Conservation (phyloP, 2,888 invertebrate genomes). For the Germaria angustata region DNA sequence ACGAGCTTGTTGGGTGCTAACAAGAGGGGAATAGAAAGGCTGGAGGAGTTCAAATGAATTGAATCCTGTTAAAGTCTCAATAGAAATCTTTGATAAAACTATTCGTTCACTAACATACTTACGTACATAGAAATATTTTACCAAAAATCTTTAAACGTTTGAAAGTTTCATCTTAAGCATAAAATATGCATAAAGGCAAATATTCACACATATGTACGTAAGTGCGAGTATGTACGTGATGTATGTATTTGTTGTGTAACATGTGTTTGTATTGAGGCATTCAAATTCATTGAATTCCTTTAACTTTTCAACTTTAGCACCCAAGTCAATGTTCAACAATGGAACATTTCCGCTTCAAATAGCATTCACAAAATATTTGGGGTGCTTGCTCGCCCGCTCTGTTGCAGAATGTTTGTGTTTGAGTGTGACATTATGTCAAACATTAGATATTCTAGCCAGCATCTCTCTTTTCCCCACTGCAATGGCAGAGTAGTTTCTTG, state of each 20-base stretch:
- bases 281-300: constrained; percentile 65
- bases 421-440: constrained; percentile 45
- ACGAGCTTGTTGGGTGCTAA: neutral
- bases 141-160: constrained; percentile 2
- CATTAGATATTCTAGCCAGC: constrained; percentile 32
- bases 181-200: neutral
- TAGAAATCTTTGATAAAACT: neutral
- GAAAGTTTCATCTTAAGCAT: neutral
- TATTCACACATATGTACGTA: neutral
- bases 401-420: constrained; percentile 12
- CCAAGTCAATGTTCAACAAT: constrained; percentile 43
- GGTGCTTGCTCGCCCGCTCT: constrained; percentile 16
- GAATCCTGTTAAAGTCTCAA: neutral
- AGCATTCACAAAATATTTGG: constrained; percentile 46
- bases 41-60: neutral
- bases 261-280: constrained; percentile 45
- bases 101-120: neutral
- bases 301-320: constrained; percentile 63
- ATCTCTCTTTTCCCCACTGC: neutral
- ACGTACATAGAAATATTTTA: neutral
- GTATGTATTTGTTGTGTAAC: constrained; percentile 24
- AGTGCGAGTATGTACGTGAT: neutral
- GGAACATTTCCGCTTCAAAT: constrained; percentile 49
- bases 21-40: neutral
- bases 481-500: constrained; percentile 5